These are phyloP conservation scores for Phrixothrix hirtus DNA, from an alignment of 2,888 invertebrate genomes.

Conservation along the genomic window DNA sequence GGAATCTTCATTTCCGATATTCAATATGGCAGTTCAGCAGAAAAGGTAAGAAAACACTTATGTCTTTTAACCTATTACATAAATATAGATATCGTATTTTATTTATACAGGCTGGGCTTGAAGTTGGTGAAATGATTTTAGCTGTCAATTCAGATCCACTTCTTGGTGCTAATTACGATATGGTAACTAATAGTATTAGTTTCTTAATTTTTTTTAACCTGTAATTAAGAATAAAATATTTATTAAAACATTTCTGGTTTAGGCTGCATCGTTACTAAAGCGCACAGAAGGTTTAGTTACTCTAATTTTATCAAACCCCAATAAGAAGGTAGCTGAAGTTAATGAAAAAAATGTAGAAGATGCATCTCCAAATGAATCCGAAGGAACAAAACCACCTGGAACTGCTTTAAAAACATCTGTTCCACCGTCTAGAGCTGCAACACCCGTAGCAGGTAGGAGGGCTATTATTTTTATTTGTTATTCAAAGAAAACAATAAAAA, in stretches of 20 bases:
- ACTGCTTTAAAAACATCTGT: constrained; percentile 41
- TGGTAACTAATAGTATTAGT: constrained; percentile 60
- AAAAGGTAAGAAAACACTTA: too few species aligned
- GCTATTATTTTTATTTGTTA: too few species aligned
- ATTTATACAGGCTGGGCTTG: constrained; percentile 83
- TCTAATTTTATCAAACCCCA: constrained; percentile 82
- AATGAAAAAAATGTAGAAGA: constrained; percentile 51
- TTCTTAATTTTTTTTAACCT: neutral
- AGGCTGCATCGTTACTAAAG: constrained; percentile 85
- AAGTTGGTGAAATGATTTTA: constrained; percentile 96
- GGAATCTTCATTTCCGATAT: constrained; percentile 93
- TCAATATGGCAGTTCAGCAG: constrained; percentile 86
- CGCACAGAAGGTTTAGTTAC: constrained; percentile 85
- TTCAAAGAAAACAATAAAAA: too few species aligned
- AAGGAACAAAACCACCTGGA: constrained; percentile 6
- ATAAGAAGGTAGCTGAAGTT: constrained; percentile 65
- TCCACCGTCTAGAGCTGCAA: constrained; percentile 6
- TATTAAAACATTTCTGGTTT: too few species aligned
- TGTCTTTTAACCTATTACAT: too few species aligned
- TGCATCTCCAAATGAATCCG: neutral
- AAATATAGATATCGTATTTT: too few species aligned
- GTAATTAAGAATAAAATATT: too few species aligned
- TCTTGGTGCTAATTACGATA: constrained; percentile 83
- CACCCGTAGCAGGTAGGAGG: constrained; percentile 41
- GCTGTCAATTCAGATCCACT: constrained; percentile 93